Base-by-base conservation (phyloP, 2,888 invertebrate species). In the Orchesella flavescens region DNA sequence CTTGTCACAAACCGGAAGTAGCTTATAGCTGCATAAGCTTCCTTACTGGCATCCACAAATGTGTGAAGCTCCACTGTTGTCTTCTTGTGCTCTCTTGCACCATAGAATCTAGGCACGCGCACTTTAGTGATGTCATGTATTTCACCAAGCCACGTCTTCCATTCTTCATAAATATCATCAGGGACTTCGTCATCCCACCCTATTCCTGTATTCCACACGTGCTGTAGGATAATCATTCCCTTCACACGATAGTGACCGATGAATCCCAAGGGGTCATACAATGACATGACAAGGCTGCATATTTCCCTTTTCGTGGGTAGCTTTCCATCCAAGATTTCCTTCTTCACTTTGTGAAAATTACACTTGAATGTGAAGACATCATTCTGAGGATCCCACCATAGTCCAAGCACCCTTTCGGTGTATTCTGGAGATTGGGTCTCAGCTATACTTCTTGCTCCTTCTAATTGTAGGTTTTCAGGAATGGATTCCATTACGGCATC, bases 151-250 rank as follows among this genome's bases (percentile, higher is more conserved):
- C 69, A 71, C n/a, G 1, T 2, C 34, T 23, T 17, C 69, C 69
- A 71, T 1, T 44, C 21, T 5, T 46, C 46, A 21, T 44, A 17
- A 7, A 61, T 10, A 10, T 24, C 53, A 24, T 44, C 61, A 1
- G 69, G 24, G 10, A 83, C 65, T 43, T 66, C n/a, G 21, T 82
- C 78, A 19, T 85, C 82, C 83, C 83, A 85, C 7, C 61, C 73
- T 17, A 77, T 68, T 19, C 73, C 78, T 1, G n/a, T 15, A 19
- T 44, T 34, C 65, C 78, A 71, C 2, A 75, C 24, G n/a, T 75
- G 19, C 21, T 83, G 83, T 10, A 77, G 21, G 13, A 83, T 57
- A 5, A 85, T 85, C 61, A 74, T 83, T 0, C 69, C 83, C 59
- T 84, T 84, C 1, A 63, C 34, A 13, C 24, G 49, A 17, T 46